These are phyloP conservation scores for Caretta caretta DNA, from an alignment of 2,113 vertebrate species.

Conservation along the genomic window DNA sequence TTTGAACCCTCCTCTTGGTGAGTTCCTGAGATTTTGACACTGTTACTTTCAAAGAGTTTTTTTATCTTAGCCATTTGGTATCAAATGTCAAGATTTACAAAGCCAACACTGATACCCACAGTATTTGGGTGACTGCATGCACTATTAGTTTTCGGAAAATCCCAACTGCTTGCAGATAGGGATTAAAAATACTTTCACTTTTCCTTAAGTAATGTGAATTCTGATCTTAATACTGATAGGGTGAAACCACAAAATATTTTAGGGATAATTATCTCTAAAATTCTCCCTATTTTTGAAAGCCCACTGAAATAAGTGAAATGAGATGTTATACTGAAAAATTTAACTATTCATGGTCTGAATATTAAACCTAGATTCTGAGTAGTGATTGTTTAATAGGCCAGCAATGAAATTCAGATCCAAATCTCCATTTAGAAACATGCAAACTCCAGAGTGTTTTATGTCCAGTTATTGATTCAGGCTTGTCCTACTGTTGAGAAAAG, in stretches of 20 bases:
- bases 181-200: neutral
- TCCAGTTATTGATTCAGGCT: neutral
- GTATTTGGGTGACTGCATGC: rapidly evolving
- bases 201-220: neutral
- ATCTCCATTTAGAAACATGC: neutral
- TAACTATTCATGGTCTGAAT: neutral
- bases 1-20: neutral
- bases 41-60: neutral
- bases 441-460: neutral
- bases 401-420: neutral
- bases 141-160: neutral
- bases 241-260: neutral
- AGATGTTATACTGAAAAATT: neutral
- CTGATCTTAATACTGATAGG: neutral
- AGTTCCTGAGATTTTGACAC: neutral
- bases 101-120: neutral
- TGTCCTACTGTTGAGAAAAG: rapidly evolving
- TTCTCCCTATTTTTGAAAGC: neutral
- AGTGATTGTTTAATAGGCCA: neutral
- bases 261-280: neutral
- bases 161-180: neutral
- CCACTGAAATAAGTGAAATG: neutral
- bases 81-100: neutral
- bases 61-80: rapidly evolving
- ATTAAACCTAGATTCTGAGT: neutral